Evolutionary conservation across 2,888 invertebrate species (phyloP).

Genomic region (Drosophila pseudotalamancana): DNA sequence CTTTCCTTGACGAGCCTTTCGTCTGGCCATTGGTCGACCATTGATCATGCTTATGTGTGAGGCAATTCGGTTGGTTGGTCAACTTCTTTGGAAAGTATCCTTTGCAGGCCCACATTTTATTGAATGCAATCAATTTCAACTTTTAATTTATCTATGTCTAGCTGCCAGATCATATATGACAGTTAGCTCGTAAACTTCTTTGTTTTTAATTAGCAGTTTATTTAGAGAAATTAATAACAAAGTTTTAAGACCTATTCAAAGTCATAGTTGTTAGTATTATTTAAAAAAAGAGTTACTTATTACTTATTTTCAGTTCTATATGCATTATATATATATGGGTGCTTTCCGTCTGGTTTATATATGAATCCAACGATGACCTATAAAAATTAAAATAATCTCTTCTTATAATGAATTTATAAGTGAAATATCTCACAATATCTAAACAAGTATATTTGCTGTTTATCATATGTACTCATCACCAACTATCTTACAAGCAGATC

Average conservation of each 20-base stretch:
- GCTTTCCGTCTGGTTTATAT: too few species aligned
- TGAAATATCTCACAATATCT: too few species aligned
- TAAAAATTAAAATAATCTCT: too few species aligned
- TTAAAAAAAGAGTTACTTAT: too few species aligned
- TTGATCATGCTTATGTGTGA: background rate
- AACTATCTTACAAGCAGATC: background rate
- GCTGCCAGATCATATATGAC: background rate
- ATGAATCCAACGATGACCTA: too few species aligned
- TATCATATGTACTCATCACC: too few species aligned
- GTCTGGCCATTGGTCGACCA: background rate
- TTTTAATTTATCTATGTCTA: background rate
- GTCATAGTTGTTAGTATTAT: too few species aligned
- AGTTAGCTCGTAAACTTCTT: background rate
- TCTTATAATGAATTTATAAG: too few species aligned
- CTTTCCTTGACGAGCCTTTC: background rate
- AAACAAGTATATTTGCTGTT: too few species aligned
- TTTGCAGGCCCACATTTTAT: constrained; percentile 1
- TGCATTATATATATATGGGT: too few species aligned
- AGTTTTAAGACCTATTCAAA: too few species aligned
- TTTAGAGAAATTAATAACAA: background rate
- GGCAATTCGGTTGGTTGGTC: background rate
- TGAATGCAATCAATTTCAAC: background rate
- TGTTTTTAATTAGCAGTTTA: background rate
- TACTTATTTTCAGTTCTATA: too few species aligned
- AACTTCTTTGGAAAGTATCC: constrained; percentile 8